phyloP scores from a whole-genome alignment of 2,113 vertebrate genomes.

The Oryzias woworae region DNA sequence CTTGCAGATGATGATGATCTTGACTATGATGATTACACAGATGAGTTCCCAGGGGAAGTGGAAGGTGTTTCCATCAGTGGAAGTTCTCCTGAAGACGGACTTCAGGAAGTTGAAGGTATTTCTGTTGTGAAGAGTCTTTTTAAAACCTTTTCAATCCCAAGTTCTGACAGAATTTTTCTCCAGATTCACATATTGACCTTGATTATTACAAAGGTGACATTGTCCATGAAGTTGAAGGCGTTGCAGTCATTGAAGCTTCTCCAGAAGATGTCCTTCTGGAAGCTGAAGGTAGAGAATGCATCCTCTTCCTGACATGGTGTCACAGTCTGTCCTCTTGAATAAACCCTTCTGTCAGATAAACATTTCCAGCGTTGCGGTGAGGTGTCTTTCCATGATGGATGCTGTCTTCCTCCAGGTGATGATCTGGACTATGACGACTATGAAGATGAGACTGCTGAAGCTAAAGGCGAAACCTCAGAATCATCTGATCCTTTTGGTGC shows the following conservation, averaged over 20 bases:
- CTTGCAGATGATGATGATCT: not conserved
- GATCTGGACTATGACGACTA: not conserved
- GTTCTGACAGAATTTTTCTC: not conserved
- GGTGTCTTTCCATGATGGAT: not conserved
- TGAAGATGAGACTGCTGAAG: conserved; percentile 7
- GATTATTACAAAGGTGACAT: not conserved
- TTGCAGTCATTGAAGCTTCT: not conserved
- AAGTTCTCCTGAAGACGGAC: not conserved
- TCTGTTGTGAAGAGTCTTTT: no score
- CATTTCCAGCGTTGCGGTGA: not conserved
- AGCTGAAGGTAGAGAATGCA: not conserved
- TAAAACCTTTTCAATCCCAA: no score
- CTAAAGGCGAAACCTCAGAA: not conserved
- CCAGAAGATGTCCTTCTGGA: not conserved
- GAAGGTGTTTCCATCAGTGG: not conserved
- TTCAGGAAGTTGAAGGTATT: not conserved
- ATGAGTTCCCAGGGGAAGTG: not conserved
- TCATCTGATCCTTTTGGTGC: not conserved
- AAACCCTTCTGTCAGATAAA: not conserved
- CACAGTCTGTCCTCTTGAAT: no score
- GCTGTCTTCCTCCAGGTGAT: conserved; percentile 3
- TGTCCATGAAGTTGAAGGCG: not conserved
- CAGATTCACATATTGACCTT: not conserved
- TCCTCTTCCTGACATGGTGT: no score
- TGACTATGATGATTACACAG: not conserved